A percentile compares a stretch with the other conserved stretches of the same genome.
These are phyloP conservation scores for Anniella stebbinsi DNA, from an alignment of 2,797 vertebrate species.

Conservation along the genomic window DNA sequence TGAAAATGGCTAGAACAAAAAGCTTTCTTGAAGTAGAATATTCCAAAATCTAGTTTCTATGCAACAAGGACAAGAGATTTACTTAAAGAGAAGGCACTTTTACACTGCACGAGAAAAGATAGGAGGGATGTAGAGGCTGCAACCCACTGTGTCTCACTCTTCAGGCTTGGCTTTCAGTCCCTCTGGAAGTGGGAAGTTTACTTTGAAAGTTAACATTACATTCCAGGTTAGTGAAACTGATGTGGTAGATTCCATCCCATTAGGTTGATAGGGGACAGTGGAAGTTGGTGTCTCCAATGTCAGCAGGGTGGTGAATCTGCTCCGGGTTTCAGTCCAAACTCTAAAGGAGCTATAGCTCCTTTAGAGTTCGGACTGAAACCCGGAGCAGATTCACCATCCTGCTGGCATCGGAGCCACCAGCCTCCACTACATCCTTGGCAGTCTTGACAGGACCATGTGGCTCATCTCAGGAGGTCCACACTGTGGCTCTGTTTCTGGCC, in stretches of 20 bases:
- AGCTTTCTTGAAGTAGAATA: neutral
- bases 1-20: neutral
- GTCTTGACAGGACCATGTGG: constrained; percentile 59
- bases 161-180: neutral
- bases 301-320: too few species aligned
- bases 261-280: constrained; percentile 20
- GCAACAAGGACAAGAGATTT: neutral
- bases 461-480: constrained; percentile 56
- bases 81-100: neutral
- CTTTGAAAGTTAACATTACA: neutral
- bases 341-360: too few species aligned
- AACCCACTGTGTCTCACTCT: neutral
- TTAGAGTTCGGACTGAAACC: too few species aligned
- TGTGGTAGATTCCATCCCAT: constrained; percentile 16
- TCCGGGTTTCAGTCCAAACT: too few species aligned
- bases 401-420: too few species aligned
- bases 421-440: constrained; percentile 43
- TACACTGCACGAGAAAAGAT: neutral
- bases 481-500: constrained; percentile 61
- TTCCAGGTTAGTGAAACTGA: constrained; percentile 30
- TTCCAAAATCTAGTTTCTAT: neutral
- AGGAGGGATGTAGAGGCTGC: neutral
- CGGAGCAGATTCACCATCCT: too few species aligned
- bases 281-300: too few species aligned
- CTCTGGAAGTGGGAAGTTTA: neutral